Percentiles rank a stretch among this genome's conserved stretches.
Conservation (phyloP, 2,888 invertebrate genomes). For the Drosophila vallismaia region DNA sequence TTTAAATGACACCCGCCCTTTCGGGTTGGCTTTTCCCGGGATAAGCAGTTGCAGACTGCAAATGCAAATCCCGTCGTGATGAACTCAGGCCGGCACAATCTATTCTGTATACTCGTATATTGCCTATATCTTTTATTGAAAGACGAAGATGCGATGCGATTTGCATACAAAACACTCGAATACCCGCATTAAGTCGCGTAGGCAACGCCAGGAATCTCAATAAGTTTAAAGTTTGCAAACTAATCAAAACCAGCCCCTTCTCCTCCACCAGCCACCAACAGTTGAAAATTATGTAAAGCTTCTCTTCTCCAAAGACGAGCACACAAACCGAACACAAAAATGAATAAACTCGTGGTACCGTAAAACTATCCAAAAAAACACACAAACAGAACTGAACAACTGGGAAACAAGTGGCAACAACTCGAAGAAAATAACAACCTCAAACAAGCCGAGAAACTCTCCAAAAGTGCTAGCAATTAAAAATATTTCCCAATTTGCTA, state of each 20-base stretch:
- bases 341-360: constrained; percentile 79
- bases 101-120: constrained; percentile 2
- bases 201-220: constrained; percentile 56
- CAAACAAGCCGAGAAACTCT: constrained; percentile 44
- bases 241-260: constrained; percentile 48
- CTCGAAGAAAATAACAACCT: constrained; percentile 15
- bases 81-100: constrained; percentile 47
- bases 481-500: constrained; percentile 56
- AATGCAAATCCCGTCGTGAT: constrained; percentile 62
- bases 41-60: constrained; percentile 10
- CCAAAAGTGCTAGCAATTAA: constrained; percentile 64
- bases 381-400: constrained; percentile 24
- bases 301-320: constrained; percentile 42
- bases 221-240: constrained; percentile 49
- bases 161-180: constrained; percentile 69
- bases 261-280: constrained; percentile 38
- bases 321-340: constrained; percentile 56
- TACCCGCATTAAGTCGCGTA: constrained; percentile 31
- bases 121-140: constrained; percentile 19
- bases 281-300: constrained; percentile 71
- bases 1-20: constrained; percentile 18
- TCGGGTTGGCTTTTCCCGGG: constrained; percentile 38
- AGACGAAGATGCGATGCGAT: constrained; percentile 43
- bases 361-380: constrained; percentile 37
- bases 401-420: constrained; percentile 43